Evolutionary conservation across 2,888 invertebrate genomes (phyloP).

Genomic region (Rhagophthalmus giganteus): DNA sequence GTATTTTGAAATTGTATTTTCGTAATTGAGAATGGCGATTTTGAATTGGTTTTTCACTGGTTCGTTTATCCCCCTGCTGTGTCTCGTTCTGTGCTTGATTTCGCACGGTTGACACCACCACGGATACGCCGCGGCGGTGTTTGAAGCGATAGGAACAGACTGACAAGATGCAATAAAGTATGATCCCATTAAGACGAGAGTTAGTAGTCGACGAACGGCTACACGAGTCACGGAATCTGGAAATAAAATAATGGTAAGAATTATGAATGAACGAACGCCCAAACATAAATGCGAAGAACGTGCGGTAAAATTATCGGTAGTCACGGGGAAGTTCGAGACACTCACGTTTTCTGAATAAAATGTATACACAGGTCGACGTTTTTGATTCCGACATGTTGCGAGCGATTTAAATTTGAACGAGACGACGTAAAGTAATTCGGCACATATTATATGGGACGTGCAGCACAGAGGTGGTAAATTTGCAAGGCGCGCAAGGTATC

Average conservation of each 20-base stretch:
- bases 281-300: background rate
- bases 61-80: slow-evolving; percentile 17
- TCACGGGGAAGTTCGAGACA: slow-evolving; percentile 14
- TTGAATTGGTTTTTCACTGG: slow-evolving; percentile 14
- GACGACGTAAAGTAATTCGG: no score
- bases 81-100: slow-evolving; percentile 16
- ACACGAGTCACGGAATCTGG: slow-evolving; percentile 17
- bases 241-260: slow-evolving; percentile 12
- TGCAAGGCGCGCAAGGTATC: slow-evolving; percentile 42
- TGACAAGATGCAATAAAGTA: slow-evolving; percentile 9
- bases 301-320: no score
- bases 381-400: no score
- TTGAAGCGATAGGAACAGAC: slow-evolving; percentile 8
- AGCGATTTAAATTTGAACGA: slow-evolving; percentile 6
- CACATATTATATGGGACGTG: slow-evolving; percentile 15
- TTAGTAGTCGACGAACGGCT: slow-evolving; percentile 9
- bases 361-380: no score
- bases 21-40: slow-evolving; percentile 7
- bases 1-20: slow-evolving; percentile 7
- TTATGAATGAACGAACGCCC: background rate
- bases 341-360: no score
- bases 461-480: slow-evolving; percentile 33
- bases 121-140: background rate
- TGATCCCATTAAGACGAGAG: slow-evolving; percentile 4
- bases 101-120: slow-evolving; percentile 29